These are phyloP conservation scores for Geococcyx californianus DNA, from an alignment of 2,113 vertebrate genomes.

Conservation along the genomic window DNA sequence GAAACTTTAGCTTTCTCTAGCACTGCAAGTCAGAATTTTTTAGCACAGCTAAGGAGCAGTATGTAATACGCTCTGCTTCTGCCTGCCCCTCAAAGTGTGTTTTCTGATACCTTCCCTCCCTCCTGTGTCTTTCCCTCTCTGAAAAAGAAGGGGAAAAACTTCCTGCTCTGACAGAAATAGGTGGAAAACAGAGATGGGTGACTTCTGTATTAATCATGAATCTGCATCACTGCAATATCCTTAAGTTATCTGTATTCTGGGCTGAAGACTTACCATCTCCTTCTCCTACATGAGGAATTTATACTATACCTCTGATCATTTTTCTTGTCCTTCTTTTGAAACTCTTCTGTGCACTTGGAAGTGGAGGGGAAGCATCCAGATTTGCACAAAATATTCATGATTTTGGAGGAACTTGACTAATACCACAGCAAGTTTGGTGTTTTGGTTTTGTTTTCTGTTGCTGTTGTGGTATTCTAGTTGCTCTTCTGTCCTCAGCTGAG, in stretches of 20 bases:
- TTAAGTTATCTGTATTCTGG: neutral
- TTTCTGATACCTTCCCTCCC: neutral
- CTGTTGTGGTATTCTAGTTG: neutral
- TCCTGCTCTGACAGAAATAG: neutral
- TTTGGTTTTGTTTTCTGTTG: neutral
- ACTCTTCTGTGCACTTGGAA: neutral
- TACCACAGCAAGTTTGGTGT: neutral
- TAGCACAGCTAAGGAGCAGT: neutral
- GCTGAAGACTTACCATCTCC: neutral
- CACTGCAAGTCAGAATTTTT: neutral
- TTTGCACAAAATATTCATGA: rapidly evolving
- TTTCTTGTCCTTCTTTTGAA: neutral
- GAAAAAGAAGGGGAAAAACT: neutral
- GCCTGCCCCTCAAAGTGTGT: neutral
- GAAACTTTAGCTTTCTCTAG: neutral
- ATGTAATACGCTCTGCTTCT: neutral
- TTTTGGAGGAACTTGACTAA: neutral
- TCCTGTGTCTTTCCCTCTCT: neutral
- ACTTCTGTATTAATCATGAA: neutral
- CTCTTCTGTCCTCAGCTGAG: neutral
- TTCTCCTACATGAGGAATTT: neutral
- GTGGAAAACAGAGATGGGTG: neutral
- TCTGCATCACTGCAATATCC: neutral
- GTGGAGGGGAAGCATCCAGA: neutral
- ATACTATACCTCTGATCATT: neutral